phyloP scores from a whole-genome alignment of 2,113 vertebrate genomes.

The Neoarius graeffei region DNA sequence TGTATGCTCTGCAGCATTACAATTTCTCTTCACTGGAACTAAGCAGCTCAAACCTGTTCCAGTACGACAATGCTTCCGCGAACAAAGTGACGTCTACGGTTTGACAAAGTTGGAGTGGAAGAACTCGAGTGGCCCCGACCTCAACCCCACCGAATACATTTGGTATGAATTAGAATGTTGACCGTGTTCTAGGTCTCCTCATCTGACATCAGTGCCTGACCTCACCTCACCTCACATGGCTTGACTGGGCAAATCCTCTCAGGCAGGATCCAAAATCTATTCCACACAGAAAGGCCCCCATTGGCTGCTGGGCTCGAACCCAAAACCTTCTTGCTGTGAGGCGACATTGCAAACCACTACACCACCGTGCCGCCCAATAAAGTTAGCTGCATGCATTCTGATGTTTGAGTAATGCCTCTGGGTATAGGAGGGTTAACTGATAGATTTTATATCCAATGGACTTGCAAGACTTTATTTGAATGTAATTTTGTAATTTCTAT shows the following conservation, averaged over 20 bases:
- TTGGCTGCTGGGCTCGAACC: too few relatives aligned
- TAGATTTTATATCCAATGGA: not conserved
- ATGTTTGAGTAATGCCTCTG: not conserved
- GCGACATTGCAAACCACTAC: too few relatives aligned
- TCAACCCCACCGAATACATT: not conserved
- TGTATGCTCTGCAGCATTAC: not conserved
- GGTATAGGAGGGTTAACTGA: not conserved
- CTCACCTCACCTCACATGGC: not conserved
- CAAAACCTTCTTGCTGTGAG: too few relatives aligned
- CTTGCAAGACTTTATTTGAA: not conserved
- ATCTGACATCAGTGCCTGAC: not conserved
- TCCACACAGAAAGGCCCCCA: too few relatives aligned
- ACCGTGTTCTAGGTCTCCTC: not conserved
- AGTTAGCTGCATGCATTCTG: not conserved
- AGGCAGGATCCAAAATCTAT: too few relatives aligned
- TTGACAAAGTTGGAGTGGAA: not conserved
- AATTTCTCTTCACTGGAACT: not conserved
- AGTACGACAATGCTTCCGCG: not conserved
- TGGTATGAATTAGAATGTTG: not conserved
- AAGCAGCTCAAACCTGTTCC: too few relatives aligned
- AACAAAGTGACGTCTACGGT: not conserved
- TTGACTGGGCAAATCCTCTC: not conserved
- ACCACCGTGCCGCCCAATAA: not conserved
- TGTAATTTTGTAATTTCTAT: not conserved
- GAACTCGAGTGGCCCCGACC: not conserved